Conservation (phyloP, 2,113 vertebrate genomes). For the Calyptomena viridis region DNA sequence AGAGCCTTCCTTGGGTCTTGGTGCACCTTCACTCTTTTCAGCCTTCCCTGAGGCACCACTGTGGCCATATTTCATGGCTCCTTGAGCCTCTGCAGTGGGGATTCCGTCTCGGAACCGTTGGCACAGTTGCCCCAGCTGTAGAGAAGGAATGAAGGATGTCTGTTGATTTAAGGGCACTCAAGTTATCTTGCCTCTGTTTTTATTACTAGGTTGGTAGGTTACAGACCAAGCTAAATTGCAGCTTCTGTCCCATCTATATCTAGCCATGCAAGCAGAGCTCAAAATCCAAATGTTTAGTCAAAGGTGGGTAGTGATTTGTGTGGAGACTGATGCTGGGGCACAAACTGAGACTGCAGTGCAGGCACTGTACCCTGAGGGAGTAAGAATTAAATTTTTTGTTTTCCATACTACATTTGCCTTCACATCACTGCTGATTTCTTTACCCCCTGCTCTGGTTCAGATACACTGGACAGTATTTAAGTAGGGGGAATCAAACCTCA, state of each 20-base stretch:
- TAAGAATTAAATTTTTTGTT: background rate
- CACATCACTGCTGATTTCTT: background rate
- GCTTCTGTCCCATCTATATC: background rate
- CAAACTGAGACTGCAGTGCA: background rate
- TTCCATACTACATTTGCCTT: background rate
- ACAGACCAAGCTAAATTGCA: background rate
- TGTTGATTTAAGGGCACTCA: background rate
- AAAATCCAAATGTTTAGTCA: background rate
- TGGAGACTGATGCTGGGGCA: background rate
- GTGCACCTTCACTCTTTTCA: background rate
- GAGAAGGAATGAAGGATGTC: background rate
- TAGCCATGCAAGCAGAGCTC: background rate
- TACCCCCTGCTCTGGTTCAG: background rate
- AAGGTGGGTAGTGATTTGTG: background rate
- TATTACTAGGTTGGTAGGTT: background rate
- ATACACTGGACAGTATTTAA: background rate
- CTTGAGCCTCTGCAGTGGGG: background rate
- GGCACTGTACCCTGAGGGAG: background rate
- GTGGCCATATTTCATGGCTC: accelerated
- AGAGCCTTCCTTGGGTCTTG: background rate
- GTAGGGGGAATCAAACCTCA: background rate
- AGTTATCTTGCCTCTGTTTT: background rate
- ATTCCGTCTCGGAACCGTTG: background rate
- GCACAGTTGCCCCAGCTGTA: background rate
- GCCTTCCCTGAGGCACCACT: background rate